phyloP scores from a whole-genome alignment of 2,888 invertebrate genomes.

The Lasioglossum morio region DNA sequence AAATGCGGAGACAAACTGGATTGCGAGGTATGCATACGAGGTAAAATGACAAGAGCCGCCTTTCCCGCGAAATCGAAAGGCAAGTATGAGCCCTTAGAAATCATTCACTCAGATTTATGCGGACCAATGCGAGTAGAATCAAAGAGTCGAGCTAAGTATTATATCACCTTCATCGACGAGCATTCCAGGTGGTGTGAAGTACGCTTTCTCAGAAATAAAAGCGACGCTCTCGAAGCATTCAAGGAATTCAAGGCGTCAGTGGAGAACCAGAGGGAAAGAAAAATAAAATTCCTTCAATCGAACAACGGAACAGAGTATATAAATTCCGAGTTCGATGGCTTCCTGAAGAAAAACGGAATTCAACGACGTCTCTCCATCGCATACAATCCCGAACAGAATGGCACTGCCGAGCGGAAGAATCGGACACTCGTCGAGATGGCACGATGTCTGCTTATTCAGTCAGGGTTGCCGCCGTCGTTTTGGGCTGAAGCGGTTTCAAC shows the following conservation, averaged over 20 bases:
- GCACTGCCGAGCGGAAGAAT: constrained; percentile 20
- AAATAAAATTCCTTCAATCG: constrained; percentile 18
- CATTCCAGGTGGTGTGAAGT: background rate
- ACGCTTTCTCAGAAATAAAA: background rate
- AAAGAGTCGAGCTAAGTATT: background rate
- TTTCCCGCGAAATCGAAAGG: background rate
- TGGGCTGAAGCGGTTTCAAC: constrained; percentile 33
- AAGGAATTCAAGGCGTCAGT: background rate
- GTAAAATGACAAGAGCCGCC: background rate
- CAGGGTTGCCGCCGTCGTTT: background rate
- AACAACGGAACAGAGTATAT: constrained; percentile 28
- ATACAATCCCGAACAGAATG: constrained; percentile 24
- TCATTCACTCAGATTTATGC: background rate
- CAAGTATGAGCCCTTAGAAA: background rate
- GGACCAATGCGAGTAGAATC: background rate
- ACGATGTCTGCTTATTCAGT: constrained; percentile 6
- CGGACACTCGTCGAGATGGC: constrained; percentile 20
- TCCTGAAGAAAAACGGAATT: constrained; percentile 10
- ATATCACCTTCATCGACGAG: background rate
- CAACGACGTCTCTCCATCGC: background rate
- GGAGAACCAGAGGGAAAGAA: background rate
- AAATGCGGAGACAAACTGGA: background rate
- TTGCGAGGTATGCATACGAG: background rate
- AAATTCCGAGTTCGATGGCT: background rate
- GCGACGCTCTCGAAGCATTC: background rate